These are phyloP conservation scores for Agrochola circellaris DNA, from an alignment of 2,888 invertebrate species.

Conservation along the genomic window DNA sequence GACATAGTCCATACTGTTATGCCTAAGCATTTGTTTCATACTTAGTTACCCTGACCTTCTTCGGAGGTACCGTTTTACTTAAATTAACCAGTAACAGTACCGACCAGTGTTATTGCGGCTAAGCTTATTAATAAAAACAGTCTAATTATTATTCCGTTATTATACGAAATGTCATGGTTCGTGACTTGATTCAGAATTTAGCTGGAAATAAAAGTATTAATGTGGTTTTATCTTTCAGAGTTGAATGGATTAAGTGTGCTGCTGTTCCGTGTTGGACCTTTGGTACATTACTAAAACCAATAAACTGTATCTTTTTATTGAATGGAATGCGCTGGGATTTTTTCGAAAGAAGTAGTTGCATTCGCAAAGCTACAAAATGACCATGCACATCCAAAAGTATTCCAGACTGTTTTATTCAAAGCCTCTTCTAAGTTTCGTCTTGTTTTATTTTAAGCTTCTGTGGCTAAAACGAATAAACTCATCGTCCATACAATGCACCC, in stretches of 20 bases:
- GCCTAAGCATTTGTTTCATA: slow-evolving; percentile 40
- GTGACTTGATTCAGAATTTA: slow-evolving; percentile 45
- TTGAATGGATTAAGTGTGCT: not conserved
- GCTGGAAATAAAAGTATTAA: slow-evolving; percentile 34
- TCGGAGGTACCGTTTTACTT: slow-evolving; percentile 36
- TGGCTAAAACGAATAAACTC: not conserved
- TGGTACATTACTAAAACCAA: not conserved
- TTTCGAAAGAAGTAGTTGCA: not conserved
- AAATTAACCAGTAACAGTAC: slow-evolving; percentile 57
- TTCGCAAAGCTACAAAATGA: not conserved
- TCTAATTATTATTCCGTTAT: slow-evolving; percentile 53
- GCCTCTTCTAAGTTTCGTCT: not conserved
- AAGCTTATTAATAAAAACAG: slow-evolving; percentile 53
- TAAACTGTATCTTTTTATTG: not conserved
- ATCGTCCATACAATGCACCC: not conserved
- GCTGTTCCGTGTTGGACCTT: not conserved
- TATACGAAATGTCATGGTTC: slow-evolving; percentile 46
- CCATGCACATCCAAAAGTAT: not conserved
- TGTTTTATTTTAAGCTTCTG: not conserved
- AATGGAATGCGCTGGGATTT: not conserved
- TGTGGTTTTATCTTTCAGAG: slow-evolving; percentile 5
- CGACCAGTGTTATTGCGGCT: slow-evolving; percentile 43
- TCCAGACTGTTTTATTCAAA: not conserved
- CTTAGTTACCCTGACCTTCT: slow-evolving; percentile 55
- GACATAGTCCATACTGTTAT: slow-evolving; percentile 18